Percentiles rank a stretch among this genome's conserved stretches.
Evolutionary conservation across 2,888 invertebrate genomes (phyloP).

Genomic region (Limnephilus lunatus): DNA sequence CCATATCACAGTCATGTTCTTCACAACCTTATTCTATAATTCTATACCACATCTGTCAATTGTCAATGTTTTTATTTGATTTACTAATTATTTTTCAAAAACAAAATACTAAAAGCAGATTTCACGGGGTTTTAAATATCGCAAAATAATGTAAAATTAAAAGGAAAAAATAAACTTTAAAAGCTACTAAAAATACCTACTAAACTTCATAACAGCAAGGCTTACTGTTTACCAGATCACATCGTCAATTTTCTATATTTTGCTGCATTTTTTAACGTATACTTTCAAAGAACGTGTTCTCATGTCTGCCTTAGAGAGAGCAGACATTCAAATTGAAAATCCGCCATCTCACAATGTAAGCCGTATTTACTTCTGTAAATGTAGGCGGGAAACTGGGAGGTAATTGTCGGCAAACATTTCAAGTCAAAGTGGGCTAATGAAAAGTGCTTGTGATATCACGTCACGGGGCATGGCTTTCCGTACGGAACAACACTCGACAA

Average conservation of each 20-base stretch:
- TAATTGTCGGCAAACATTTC: conserved; percentile 21
- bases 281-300: background rate
- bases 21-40: no score
- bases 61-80: no score
- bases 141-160: no score
- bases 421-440: conserved; percentile 10
- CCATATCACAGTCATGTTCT: no score
- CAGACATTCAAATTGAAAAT: background rate
- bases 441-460: conserved; percentile 5
- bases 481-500: background rate
- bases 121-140: no score
- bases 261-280: background rate
- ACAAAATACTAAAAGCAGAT: no score
- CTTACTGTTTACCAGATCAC: no score
- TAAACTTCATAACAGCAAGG: no score
- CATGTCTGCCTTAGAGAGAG: background rate
- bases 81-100: no score
- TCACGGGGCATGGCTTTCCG: background rate
- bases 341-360: background rate
- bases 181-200: no score
- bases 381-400: background rate
- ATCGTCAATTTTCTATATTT: background rate
- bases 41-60: no score
- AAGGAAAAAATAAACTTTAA: no score
- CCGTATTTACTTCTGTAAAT: background rate